Base-by-base conservation (phyloP, 2,113 vertebrate species). In the Sitta europaea region DNA sequence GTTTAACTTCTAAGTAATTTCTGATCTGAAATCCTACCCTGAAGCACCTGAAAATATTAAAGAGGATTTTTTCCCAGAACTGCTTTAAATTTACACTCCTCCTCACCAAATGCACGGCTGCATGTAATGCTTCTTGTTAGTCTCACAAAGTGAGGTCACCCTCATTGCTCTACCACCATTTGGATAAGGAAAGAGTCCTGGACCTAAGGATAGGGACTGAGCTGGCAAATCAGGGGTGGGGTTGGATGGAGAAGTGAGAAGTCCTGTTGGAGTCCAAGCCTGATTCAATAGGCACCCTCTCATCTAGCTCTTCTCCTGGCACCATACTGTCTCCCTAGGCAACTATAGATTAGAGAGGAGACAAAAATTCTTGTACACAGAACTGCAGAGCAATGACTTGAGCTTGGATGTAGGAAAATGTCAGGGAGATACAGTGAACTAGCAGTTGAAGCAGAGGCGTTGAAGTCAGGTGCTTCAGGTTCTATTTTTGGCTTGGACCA, bases 401-500 rank as follows among this genome's bases (percentile, higher is more conserved):
- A 82, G 62, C 61, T 76, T 70, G 86, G 94, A 83, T 86, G 58
- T n/a, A 62, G 74, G 61, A 68, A 89, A 86, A 87, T 81, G 67
- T 8, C 80, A 67, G 63, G 90, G 86, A 77, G 88, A 70, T 33
- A 5, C 24, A 63, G 48, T 1, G 27, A 95, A 35, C 35, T 35
- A 72, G 28, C 77, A 82, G 88, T 75, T 72, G 92, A 92, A 92
- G 87, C 77, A 84, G 94, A 95, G 86, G 92, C 48, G 36, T 84
- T 9, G 11, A 70, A 91, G 63, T 92, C 91, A 43, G 91, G 92
- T 92, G 86, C 65, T 84, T 63, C 36, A 23, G 79, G n/a, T 72
- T 90, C 92, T 96, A 90, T 95, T 96, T 96, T 90, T 88, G 86
- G 28, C 47, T 77, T 14, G 51, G 88, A 82, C 25, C 50, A 68